Evolutionary conservation across 2,113 vertebrate genomes (phyloP).

Genomic region (Sterna hirundo): DNA sequence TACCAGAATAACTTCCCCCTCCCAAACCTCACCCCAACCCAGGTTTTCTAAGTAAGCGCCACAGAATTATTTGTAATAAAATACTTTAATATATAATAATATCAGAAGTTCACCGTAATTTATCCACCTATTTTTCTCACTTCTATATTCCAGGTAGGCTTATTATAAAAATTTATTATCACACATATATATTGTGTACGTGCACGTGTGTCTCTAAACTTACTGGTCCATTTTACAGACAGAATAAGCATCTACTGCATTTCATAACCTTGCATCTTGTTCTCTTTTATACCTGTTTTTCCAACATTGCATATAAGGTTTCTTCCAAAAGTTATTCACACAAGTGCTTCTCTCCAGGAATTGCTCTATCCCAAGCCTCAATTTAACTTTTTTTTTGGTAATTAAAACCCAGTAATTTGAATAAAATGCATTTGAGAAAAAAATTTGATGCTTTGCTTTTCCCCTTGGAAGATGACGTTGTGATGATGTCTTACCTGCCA

Average conservation of each 20-base stretch:
- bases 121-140: conserved; percentile 2
- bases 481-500: background rate
- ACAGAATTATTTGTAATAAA: conserved; percentile 13
- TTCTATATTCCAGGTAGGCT: background rate
- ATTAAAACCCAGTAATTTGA: background rate
- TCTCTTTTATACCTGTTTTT: background rate
- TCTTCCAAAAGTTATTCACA: background rate
- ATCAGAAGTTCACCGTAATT: conserved; percentile 28
- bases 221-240: background rate
- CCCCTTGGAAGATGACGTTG: background rate
- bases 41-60: conserved; percentile 1
- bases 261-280: background rate
- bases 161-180: background rate
- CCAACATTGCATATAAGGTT: background rate
- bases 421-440: background rate
- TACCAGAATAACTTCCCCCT: conserved; percentile 33
- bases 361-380: background rate
- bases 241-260: background rate
- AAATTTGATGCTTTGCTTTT: background rate
- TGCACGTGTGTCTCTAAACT: background rate
- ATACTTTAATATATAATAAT: background rate
- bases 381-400: background rate
- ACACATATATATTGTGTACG: background rate
- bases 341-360: background rate
- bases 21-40: background rate